Conservation (phyloP, 1,140 invertebrate species). For the Anthonomus grandis region DNA sequence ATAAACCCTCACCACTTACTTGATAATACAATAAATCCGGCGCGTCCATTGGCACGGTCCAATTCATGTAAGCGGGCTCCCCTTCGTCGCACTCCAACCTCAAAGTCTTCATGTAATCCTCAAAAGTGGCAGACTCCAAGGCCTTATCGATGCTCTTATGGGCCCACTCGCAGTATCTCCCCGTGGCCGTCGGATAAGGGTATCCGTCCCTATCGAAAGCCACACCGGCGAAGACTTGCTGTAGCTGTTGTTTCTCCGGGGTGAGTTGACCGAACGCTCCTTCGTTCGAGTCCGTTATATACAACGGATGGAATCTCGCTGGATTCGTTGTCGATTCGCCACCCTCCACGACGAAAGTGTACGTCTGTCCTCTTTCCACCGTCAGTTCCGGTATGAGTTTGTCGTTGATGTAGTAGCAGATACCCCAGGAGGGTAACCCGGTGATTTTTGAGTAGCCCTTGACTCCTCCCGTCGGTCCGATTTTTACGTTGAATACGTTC, state of each 20-base stretch:
- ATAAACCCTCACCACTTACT: too few species aligned
- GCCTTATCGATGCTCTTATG: constrained; percentile 70
- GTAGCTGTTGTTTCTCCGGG: constrained; percentile 54
- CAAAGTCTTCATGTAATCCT: constrained; percentile 73
- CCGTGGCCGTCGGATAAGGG: constrained; percentile 72
- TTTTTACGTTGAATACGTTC: constrained; percentile 66
- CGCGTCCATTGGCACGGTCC: constrained; percentile 77
- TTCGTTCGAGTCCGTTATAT: constrained; percentile 82
- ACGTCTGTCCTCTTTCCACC: constrained; percentile 83
- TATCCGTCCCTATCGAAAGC: constrained; percentile 70
- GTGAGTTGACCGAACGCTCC: constrained; percentile 80
- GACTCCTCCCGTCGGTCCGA: constrained; percentile 79
- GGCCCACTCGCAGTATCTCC: constrained; percentile 73
- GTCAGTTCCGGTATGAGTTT: constrained; percentile 85
- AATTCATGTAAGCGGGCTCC: constrained; percentile 68
- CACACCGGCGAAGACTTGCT: constrained; percentile 74
- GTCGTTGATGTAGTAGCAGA: constrained; percentile 94
- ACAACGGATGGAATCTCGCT: constrained; percentile 87
- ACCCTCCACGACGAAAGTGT: constrained; percentile 83
- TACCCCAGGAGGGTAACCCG: constrained; percentile 78
- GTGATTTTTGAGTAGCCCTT: constrained; percentile 79
- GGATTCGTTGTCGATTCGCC: constrained; percentile 67
- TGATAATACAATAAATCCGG: constrained; percentile 85
- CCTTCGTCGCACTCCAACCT: constrained; percentile 71
- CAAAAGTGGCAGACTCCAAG: constrained; percentile 62